These are phyloP conservation scores for Rhinophrynus dorsalis DNA, from an alignment of 2,797 vertebrate species.

Conservation along the genomic window DNA sequence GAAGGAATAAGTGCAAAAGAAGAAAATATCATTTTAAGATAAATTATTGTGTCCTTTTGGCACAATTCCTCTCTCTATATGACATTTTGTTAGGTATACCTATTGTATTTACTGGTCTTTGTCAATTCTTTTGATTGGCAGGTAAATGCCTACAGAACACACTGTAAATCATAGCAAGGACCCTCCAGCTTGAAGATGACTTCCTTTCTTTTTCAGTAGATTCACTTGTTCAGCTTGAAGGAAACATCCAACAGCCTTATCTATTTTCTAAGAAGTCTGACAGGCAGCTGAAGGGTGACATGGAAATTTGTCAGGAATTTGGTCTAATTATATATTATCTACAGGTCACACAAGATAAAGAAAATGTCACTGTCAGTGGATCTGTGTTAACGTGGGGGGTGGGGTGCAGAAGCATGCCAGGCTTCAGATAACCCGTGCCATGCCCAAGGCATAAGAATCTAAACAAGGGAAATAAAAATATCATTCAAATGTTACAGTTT, in stretches of 20 bases:
- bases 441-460: too few relatives aligned
- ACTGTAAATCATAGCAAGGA: not conserved
- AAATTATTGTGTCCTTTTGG: too few relatives aligned
- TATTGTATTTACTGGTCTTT: not conserved
- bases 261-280: not conserved
- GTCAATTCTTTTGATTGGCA: constrained; percentile 6
- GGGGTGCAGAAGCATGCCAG: too few relatives aligned
- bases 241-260: not conserved
- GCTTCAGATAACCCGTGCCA: too few relatives aligned
- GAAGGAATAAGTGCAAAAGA: too few relatives aligned
- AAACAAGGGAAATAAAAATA: too few relatives aligned
- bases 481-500: too few relatives aligned
- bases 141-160: not conserved
- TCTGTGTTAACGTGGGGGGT: too few relatives aligned
- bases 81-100: too few relatives aligned
- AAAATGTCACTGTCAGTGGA: not conserved
- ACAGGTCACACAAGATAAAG: not conserved
- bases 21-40: too few relatives aligned
- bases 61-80: too few relatives aligned
- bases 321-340: constrained; percentile 15
- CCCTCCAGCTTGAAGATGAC: not conserved
- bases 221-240: constrained; percentile 1
- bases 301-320: not conserved
- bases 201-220: not conserved
- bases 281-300: not conserved